phyloP scores from a whole-genome alignment of 2,797 vertebrate species.

The Euthynnus affinis region DNA sequence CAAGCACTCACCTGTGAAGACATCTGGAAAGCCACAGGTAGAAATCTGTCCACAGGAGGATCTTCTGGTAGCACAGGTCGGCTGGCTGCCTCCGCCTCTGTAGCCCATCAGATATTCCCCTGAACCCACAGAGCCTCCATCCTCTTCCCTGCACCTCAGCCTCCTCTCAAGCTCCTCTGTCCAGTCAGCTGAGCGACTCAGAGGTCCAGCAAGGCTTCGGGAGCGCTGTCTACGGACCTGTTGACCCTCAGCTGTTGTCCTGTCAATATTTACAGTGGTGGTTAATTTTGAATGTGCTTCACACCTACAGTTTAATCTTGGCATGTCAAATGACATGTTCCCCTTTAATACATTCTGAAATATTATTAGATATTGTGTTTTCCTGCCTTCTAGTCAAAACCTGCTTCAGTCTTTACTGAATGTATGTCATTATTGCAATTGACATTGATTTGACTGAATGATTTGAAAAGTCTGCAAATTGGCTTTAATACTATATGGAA shows the following conservation, averaged over 20 bases:
- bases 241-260: constrained; percentile 73
- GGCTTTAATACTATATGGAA: background rate
- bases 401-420: too few relatives aligned
- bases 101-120: constrained; percentile 84
- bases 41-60: constrained; percentile 87
- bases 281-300: constrained; percentile 10
- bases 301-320: background rate
- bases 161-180: constrained; percentile 85
- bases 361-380: too few relatives aligned
- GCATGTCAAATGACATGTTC: too few relatives aligned
- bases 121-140: constrained; percentile 77
- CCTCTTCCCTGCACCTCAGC: constrained; percentile 83
- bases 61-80: constrained; percentile 83
- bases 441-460: background rate
- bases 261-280: constrained; percentile 33
- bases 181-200: constrained; percentile 96
- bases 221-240: constrained; percentile 82
- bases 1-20: constrained; percentile 90
- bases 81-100: constrained; percentile 81
- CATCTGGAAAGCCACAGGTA: constrained; percentile 89
- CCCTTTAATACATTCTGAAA: too few relatives aligned
- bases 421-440: background rate
- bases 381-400: too few relatives aligned
- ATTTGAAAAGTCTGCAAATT: background rate
- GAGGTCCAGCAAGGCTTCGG: constrained; percentile 81